A percentile compares a stretch with the other conserved stretches of the same genome.
Evolutionary conservation across 2,797 vertebrate species (phyloP).

Genomic region (Agapornis canus): DNA sequence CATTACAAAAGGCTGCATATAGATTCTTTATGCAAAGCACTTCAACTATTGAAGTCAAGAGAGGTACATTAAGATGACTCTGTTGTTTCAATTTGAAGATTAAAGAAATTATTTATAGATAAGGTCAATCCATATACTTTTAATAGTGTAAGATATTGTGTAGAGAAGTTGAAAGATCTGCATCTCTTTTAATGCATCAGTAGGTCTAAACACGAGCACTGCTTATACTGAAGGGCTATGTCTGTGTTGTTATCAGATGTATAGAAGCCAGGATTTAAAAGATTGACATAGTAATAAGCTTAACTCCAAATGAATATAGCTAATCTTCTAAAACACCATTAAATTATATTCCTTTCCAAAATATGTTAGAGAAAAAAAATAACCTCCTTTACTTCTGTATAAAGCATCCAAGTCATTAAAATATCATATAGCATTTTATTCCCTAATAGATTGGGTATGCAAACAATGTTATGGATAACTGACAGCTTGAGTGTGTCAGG

Average conservation of each 20-base stretch:
- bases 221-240: not conserved
- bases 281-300: not conserved
- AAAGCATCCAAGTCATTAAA: not conserved
- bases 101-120: not conserved
- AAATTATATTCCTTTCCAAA: not conserved
- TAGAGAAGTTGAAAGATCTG: not conserved
- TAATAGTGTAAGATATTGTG: not conserved
- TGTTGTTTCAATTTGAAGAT: not conserved
- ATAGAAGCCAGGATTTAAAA: slow-evolving; percentile 1
- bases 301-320: slow-evolving; percentile 7
- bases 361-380: not conserved
- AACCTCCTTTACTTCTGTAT: not conserved
- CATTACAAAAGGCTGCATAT: not conserved
- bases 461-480: not conserved
- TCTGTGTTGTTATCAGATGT: not conserved
- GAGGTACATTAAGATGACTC: not conserved
- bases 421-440: not conserved
- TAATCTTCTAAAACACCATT: slow-evolving; percentile 16
- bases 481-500: not conserved
- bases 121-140: not conserved
- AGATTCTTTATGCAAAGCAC: not conserved
- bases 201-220: not conserved
- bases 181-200: not conserved
- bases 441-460: not conserved
- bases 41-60: not conserved